Evolutionary conservation across 2,888 invertebrate species (phyloP).

Genomic region (Heliconius hortense): DNA sequence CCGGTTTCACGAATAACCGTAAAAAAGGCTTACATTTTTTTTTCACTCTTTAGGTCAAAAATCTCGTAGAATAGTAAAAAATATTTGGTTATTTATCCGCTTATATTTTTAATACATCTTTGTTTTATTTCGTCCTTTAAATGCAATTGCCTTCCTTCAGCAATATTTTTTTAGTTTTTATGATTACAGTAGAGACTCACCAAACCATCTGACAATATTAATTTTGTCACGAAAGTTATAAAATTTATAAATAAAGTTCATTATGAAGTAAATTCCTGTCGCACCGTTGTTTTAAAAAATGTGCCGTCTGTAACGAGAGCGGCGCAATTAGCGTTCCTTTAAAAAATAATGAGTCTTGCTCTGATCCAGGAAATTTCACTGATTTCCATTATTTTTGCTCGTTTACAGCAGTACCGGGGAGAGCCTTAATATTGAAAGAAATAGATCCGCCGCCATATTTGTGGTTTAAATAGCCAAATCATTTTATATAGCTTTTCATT

Average conservation of each 20-base stretch:
- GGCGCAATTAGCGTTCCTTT: conserved; percentile 43
- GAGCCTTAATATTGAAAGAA: conserved; percentile 20
- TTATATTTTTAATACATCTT: conserved; percentile 5
- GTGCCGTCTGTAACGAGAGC: conserved; percentile 46
- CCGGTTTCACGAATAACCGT: conserved; percentile 41
- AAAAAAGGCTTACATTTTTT: conserved; percentile 43
- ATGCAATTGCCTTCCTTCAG: neutral
- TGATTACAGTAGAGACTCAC: neutral
- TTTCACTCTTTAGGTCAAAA: conserved; percentile 23
- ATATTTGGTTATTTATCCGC: conserved; percentile 8
- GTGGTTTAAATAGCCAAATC: conserved; percentile 21
- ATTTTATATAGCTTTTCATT: conserved; percentile 15
- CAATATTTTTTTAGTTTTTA: neutral
- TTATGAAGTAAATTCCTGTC: conserved; percentile 41
- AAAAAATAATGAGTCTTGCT: conserved; percentile 44
- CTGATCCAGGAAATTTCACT: conserved; percentile 41
- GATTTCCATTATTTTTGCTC: conserved; percentile 37
- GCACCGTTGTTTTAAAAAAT: conserved; percentile 41
- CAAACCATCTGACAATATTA: conserved; percentile 17
- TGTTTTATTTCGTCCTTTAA: neutral
- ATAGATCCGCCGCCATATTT: conserved; percentile 14
- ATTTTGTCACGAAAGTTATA: conserved; percentile 24
- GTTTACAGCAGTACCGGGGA: conserved; percentile 29
- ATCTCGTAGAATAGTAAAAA: conserved; percentile 11
- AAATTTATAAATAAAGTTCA: conserved; percentile 39